Percentiles rank a stretch among this genome's conserved stretches.
Evolutionary conservation across 2,113 vertebrate species (phyloP).

Genomic region (Aramus guarauna): DNA sequence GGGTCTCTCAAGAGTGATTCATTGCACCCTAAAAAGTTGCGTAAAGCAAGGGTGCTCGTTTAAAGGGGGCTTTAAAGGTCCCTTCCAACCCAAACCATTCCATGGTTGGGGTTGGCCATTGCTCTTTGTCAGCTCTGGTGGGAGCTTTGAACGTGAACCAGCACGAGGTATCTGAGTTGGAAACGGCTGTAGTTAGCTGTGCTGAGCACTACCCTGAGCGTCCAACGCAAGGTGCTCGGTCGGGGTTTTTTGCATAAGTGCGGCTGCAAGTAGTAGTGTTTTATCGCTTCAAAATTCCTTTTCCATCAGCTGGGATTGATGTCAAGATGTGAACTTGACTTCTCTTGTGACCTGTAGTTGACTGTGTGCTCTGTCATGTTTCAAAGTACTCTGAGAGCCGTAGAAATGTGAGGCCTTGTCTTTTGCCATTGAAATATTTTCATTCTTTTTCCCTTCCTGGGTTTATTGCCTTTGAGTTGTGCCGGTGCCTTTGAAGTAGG

Average conservation of each 20-base stretch:
- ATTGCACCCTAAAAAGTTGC: background rate
- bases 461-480: conserved; percentile 30
- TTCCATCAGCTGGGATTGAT: background rate
- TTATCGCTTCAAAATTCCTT: background rate
- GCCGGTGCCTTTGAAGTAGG: conserved; percentile 24
- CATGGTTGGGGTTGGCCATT: background rate
- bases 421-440: conserved; percentile 27
- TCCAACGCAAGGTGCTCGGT: background rate
- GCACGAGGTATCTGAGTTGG: background rate
- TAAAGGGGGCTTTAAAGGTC: background rate
- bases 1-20: background rate
- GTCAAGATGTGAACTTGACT: background rate
- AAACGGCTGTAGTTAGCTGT: background rate
- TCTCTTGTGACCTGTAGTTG: background rate
- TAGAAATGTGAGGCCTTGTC: background rate
- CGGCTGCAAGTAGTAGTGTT: background rate
- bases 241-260: background rate
- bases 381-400: background rate
- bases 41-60: background rate
- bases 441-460: background rate
- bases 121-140: background rate
- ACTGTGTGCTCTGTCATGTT: background rate
- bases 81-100: background rate
- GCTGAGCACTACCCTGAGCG: background rate
- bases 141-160: background rate